A percentile compares a stretch with the other conserved stretches of the same genome.
These are phyloP conservation scores for Brenthis daphne DNA, from an alignment of 2,888 invertebrate species.

Conservation along the genomic window DNA sequence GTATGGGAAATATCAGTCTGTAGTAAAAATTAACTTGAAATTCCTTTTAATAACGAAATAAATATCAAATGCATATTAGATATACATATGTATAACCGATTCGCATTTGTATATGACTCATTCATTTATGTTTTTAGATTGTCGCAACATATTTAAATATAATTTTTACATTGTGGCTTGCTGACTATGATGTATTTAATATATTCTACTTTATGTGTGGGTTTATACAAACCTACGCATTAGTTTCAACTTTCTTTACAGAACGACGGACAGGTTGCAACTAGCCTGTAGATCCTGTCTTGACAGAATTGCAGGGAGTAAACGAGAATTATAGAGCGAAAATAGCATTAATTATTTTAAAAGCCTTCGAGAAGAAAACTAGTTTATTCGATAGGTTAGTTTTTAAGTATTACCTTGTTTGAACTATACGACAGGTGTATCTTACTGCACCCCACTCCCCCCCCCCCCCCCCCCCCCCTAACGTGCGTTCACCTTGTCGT, in stretches of 20 bases:
- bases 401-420: constrained; percentile 17
- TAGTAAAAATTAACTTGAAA: constrained; percentile 17
- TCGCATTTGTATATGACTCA: neutral
- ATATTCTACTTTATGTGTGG: constrained; percentile 33
- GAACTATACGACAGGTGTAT: constrained; percentile 3
- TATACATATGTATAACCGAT: too few relatives aligned
- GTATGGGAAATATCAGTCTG: constrained; percentile 39
- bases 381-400: constrained; percentile 32
- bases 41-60: neutral
- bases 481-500: too few relatives aligned
- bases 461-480: too few relatives aligned
- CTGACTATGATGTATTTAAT: constrained; percentile 26
- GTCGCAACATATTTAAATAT: neutral
- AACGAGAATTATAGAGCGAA: constrained; percentile 42
- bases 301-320: constrained; percentile 39
- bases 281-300: constrained; percentile 42
- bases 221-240: constrained; percentile 41
- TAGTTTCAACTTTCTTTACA: constrained; percentile 42
- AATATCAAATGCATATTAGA: neutral
- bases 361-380: constrained; percentile 34
- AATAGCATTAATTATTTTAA: constrained; percentile 42
- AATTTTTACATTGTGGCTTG: neutral
- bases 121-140: neutral
- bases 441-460: neutral
- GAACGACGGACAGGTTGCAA: constrained; percentile 39